These are phyloP conservation scores for Diprion similis DNA, from an alignment of 1,140 invertebrate species.

Conservation along the genomic window DNA sequence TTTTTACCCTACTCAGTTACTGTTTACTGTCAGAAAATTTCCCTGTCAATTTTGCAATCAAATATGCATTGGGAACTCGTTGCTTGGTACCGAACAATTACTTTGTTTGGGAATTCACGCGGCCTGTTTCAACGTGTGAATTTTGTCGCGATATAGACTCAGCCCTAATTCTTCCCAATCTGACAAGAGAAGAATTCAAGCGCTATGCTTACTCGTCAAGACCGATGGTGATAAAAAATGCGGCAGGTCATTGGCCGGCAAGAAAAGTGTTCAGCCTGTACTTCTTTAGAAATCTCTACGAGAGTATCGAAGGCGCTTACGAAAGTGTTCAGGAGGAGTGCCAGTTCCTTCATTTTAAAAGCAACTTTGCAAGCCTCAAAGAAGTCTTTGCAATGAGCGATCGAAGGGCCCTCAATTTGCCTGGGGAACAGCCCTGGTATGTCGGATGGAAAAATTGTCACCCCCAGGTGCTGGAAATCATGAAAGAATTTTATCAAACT, in stretches of 20 bases:
- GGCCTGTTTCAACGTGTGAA: slow-evolving; percentile 81
- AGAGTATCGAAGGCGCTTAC: slow-evolving; percentile 69
- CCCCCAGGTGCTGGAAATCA: slow-evolving; percentile 73
- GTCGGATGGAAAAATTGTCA: slow-evolving; percentile 94
- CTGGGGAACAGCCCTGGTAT: slow-evolving; percentile 81
- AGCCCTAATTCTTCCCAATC: slow-evolving; percentile 72
- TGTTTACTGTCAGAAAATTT: neutral
- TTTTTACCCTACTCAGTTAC: neutral
- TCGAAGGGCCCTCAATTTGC: slow-evolving; percentile 68
- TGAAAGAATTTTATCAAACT: slow-evolving; percentile 79
- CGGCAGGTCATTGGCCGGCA: slow-evolving; percentile 80
- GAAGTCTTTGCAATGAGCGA: slow-evolving; percentile 83
- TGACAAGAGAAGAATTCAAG: slow-evolving; percentile 72
- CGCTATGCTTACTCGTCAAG: slow-evolving; percentile 78
- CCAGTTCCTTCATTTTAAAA: slow-evolving; percentile 91
- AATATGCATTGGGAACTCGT: slow-evolving; percentile 57
- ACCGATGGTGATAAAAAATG: slow-evolving; percentile 83
- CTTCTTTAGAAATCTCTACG: slow-evolving; percentile 82
- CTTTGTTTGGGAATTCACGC: slow-evolving; percentile 83
- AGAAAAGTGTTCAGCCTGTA: slow-evolving; percentile 72
- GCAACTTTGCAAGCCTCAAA: slow-evolving; percentile 77
- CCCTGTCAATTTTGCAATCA: slow-evolving; percentile 15
- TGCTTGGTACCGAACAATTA: slow-evolving; percentile 85
- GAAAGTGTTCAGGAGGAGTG: slow-evolving; percentile 78
- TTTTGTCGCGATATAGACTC: slow-evolving; percentile 71